Base-by-base conservation (phyloP, 2,797 vertebrate genomes). In the Enteromius anoplus region DNA sequence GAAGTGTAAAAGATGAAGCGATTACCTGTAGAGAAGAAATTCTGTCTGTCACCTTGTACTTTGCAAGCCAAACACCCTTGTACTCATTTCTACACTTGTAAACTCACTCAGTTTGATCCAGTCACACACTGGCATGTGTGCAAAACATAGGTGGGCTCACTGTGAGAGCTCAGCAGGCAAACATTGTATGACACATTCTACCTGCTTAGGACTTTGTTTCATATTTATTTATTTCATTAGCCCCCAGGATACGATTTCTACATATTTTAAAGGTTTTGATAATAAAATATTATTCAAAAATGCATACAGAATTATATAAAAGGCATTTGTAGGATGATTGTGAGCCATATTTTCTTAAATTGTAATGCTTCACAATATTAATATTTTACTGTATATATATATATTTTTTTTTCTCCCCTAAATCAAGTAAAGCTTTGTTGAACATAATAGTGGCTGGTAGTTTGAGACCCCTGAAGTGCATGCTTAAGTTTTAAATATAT, bases 41-140 rank as follows among this genome's bases (percentile, higher is more conserved):
- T 82, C 60, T 75, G 80, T 73, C 47, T 73, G 47, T 85, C 58
- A 75, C 80, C 68, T 78, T 78, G 3, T 72, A 55, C 75, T 82
- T 42, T 49, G 37, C 19, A 68, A 65, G 62, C 58, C 75, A 78
- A 70, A 71, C 8, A 5, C 21, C 17, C 32, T 71, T 60, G 19
- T 65, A 4, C 62, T 19, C 62, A 34, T 65, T 65, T 58, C 70
- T 62, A 37, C 6, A 14, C 77, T 29, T 42, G 17, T 45, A 68
- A 45, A 19, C 77, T 51, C n/a, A 45, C 45, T 66, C 78, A 58
- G 32, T 53, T 42, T 84, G 76, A 84, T 84, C 76, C 76, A 79
- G 58, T 84, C 32, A 47, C 58, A 73, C 76, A 72, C 75, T 55
- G 68, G 72, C 77, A 75, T 84, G 64, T 66, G 58, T 68, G 83